phyloP scores from a whole-genome alignment of 2,888 invertebrate genomes.

The Candidula unifasciata region DNA sequence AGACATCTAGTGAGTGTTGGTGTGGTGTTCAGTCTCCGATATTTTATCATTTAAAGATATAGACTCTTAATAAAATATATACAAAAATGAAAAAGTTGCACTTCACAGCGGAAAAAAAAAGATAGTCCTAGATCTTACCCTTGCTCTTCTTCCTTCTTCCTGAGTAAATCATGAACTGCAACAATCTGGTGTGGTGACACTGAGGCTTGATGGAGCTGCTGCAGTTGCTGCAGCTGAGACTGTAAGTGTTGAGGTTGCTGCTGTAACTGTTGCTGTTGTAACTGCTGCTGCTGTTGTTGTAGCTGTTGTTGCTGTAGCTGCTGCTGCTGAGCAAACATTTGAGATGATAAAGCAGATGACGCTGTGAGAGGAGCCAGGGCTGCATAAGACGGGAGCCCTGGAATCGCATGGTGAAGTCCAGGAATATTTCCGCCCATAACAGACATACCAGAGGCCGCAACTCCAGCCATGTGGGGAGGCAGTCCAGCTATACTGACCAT shows the following conservation, averaged over 20 bases:
- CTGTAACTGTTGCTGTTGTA: constrained; percentile 47
- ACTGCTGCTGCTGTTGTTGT: not conserved
- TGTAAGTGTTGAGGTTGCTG: constrained; percentile 39
- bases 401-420: constrained; percentile 47
- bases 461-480: constrained; percentile 47
- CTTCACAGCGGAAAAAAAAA: too few relatives aligned
- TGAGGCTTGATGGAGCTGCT: constrained; percentile 24
- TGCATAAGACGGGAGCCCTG: constrained; percentile 43
- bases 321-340: constrained; percentile 46
- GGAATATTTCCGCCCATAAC: constrained; percentile 30
- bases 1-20: too few relatives aligned
- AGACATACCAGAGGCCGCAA: constrained; percentile 25
- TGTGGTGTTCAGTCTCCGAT: too few relatives aligned
- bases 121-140: constrained; percentile 27
- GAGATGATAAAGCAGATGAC: constrained; percentile 42
- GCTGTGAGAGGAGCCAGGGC: constrained; percentile 44
- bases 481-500: constrained; percentile 52
- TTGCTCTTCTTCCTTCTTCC: constrained; percentile 47
- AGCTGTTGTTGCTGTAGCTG: constrained; percentile 20
- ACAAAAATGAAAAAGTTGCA: too few relatives aligned
- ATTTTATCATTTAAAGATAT: too few relatives aligned
- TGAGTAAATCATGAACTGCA: constrained; percentile 34
- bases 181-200: constrained; percentile 52
- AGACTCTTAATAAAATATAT: too few relatives aligned
- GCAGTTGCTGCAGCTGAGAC: not conserved